Percentiles rank a stretch among this genome's conserved stretches.
Conservation (phyloP, 1,140 invertebrate genomes). For the Prorops nasuta region DNA sequence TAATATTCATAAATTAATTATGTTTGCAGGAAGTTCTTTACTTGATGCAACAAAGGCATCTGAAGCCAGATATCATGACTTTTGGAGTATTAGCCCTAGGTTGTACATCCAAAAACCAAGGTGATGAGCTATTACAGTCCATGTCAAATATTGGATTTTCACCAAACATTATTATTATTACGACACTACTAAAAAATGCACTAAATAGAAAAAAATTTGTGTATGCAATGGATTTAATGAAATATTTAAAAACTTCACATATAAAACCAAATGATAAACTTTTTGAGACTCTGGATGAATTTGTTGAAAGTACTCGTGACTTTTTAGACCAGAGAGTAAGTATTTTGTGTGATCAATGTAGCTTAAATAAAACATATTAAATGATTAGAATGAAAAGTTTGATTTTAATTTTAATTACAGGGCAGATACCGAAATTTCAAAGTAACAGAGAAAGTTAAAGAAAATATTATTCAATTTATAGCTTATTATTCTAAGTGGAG, state of each 20-base stretch:
- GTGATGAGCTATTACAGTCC: constrained; percentile 63
- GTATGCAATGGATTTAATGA: constrained; percentile 69
- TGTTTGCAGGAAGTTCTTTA: constrained; percentile 61
- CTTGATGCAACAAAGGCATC: constrained; percentile 61
- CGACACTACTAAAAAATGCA: constrained; percentile 66
- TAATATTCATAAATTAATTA: constrained; percentile 15
- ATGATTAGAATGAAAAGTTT: too few species aligned
- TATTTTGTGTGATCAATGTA: background rate
- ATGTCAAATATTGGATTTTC: constrained; percentile 67
- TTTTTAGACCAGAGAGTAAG: constrained; percentile 54
- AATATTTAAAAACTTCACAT: constrained; percentile 61
- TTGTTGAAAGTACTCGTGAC: constrained; percentile 50
- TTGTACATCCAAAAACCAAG: constrained; percentile 64
- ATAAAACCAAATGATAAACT: constrained; percentile 61
- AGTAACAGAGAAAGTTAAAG: background rate
- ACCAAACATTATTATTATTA: constrained; percentile 72
- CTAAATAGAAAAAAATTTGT: constrained; percentile 60
- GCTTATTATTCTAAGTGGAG: constrained; percentile 15
- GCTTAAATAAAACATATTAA: too few species aligned
- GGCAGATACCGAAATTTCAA: too few species aligned
- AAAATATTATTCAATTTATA: constrained; percentile 7
- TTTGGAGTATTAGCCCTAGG: constrained; percentile 82
- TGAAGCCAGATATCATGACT: constrained; percentile 76
- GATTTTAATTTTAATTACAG: constrained; percentile 5
- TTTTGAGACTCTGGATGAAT: constrained; percentile 59